Evolutionary conservation across 2,113 vertebrate genomes (phyloP), one percentile per base, ranked within the genome.

Genomic region (Paralichthys olivaceus): DNA sequence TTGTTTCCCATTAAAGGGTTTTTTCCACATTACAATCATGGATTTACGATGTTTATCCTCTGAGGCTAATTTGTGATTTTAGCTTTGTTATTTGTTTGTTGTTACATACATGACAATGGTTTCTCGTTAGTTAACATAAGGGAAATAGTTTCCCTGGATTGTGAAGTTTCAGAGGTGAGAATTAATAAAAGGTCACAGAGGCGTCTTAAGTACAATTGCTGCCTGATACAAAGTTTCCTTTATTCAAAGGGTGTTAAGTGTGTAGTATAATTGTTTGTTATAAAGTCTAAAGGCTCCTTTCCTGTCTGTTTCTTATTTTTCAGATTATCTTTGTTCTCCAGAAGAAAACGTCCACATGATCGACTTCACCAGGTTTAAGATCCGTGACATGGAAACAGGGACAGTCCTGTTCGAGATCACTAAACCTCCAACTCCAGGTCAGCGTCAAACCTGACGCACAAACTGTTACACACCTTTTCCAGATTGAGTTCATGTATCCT

Each of bases 271-370:
- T 40, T 19, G 17, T n/a, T n/a, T 19, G 1, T 49, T 49, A 19
- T 49, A 19, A 3, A 23, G 4, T 20, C 37, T 75, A 7, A 73
- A 23, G 12, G 6, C 6, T 56, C 2, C 43, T 53, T 23, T 68
- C 15, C 15, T 71, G 12, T 77, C 19, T 45, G 23, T 73, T 12
- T 85, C 83, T 47, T 47, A 17, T 47, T 53, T 85, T 88, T 60
- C 92, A 99, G 98, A 97, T 94, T 99, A 99, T 81, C 91, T 99
- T 59, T 99, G 98, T 85, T 95, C 95, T 68, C 98, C 96, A 0
- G 97, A 98, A 84, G 96, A 98, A 90, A 99, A 99, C 2, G 93
- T 99, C 78, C 97, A 98, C 93, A 98, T 96, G 94, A 99, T 99
- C 22, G 97, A 99, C 90, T 99, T 99, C 91, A 96, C 98, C 80